Base-by-base conservation (phyloP, 2,888 invertebrate genomes). In the Cephus rjabovi region DNA sequence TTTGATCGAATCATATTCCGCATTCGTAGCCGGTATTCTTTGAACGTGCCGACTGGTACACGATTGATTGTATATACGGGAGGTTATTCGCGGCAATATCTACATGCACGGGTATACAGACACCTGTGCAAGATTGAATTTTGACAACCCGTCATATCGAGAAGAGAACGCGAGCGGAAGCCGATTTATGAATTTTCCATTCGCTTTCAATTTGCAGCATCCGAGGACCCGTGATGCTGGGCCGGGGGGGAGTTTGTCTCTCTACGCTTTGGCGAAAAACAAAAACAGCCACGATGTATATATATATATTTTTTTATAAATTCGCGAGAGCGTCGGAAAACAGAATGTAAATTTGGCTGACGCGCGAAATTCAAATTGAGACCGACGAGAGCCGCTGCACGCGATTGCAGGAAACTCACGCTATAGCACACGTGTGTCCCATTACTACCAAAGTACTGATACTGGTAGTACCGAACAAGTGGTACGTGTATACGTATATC, bases 171-270 rank as follows among this genome's bases (percentile, higher is more conserved):
- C 30, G 70, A 70, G 11, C n/a, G 70, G 11, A 30, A 11, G 70
- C 70, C 70, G 70, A 70, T 70, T 70, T 70, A 70, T 70, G 70
- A 70, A 30, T 70, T 70, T 70, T 70, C 30, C 70, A 70, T 70
- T 70, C 9, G 70, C 70, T 70, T 70, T 70, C 70, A n/a, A 70
- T 70, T 70, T 70, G 70, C 30, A n/a, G 70, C 31, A 30, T 12
- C 70, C n/a, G 12, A 4, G 70, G 30, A 31, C 70, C 70, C 31
- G 30, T 4, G 37, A 12, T 12, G 37, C 1, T 12, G 12, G 12
- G 37, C 0, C 1, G 12, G 12, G 12, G 0, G 4, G 4, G 37
- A 12, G 4, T 15, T 40, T 15, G 40, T 40, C 15, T 40, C 15
- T 40, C 40, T 15, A 4, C 15, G 12, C 40, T 40, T 4, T 4